Base-by-base conservation (phyloP, 2,797 vertebrate genomes). In the Argya squamiceps region DNA sequence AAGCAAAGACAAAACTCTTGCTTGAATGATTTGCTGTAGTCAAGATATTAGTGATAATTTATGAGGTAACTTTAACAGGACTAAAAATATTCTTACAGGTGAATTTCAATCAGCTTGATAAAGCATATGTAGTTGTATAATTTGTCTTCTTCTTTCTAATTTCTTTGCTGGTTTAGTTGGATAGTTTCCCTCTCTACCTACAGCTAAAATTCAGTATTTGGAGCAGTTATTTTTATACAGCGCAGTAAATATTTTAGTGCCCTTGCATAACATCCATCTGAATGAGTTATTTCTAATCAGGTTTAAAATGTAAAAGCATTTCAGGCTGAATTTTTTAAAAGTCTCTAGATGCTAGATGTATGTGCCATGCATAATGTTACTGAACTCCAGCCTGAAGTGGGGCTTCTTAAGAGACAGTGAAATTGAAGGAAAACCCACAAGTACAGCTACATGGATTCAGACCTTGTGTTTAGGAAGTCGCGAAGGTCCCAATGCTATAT, bases 231-330 rank as follows among this genome's bases (percentile, higher is more conserved):
- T 96, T 97, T 97, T 96, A 78, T 65, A 90, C 53, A 60, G 62
- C 17, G 9, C 30, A 76, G 76, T 96, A 96, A 96, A 97, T 96
- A 95, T 96, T 97, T 97, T 68, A 95, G 83, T 95, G 83, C n/a
- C 46, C 65, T 95, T 96, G 91, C 88, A 88, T 94, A 95, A 87
- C 86, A 94, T 91, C 96, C 92, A 82, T 94, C 96, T 94, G 95
- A 96, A 92, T 86, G 83, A 81, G 73, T 96, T 96, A 93, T 84
- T 96, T 88, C 92, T 96, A 88, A 96, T 96, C 69, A 94, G 30
- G 20, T 88, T 95, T 93, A 95, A 94, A 95, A 93, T 65, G 84
- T 83, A 86, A 92, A 95, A 96, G 83, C 93, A 58, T 92, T 93
- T 86, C 27, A 1, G 76, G 18, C 62, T 96, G 83, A 94, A 96